phyloP scores from a whole-genome alignment of 2,888 invertebrate species.

The Drosophila demipolita region DNA sequence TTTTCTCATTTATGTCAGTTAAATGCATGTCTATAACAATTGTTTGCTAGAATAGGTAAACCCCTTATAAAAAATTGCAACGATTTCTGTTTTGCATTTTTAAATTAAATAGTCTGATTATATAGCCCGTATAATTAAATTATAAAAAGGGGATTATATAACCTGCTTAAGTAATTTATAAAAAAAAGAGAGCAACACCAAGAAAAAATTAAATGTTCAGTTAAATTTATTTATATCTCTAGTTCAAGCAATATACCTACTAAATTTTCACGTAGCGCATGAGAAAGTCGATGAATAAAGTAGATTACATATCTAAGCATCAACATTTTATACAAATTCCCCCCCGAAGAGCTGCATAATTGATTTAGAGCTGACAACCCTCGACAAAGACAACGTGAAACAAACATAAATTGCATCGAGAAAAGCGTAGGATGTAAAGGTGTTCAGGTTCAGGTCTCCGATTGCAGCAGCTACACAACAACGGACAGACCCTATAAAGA shows the following conservation, averaged over 20 bases:
- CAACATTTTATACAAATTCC: conserved; percentile 52
- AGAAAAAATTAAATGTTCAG: background rate
- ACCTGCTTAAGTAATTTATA: background rate
- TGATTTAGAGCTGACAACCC: conserved; percentile 66
- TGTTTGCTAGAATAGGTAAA: background rate
- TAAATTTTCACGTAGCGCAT: conserved; percentile 39
- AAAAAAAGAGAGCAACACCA: background rate
- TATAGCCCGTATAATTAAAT: background rate
- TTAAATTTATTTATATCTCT: background rate
- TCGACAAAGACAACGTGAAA: conserved; percentile 40
- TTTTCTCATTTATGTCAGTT: conserved; percentile 11
- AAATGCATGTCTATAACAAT: conserved; percentile 1
- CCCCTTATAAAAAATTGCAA: background rate
- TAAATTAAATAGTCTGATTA: background rate
- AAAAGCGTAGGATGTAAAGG: conserved; percentile 60
- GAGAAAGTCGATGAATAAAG: conserved; percentile 44
- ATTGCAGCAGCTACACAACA: conserved; percentile 37
- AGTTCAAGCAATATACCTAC: conserved; percentile 29
- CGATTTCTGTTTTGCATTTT: background rate
- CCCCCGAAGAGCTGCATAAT: conserved; percentile 48
- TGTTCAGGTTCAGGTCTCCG: conserved; percentile 37
- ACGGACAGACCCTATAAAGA: conserved; percentile 15
- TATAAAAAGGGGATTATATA: background rate
- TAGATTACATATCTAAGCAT: conserved; percentile 48
- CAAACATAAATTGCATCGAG: conserved; percentile 59